Evolutionary conservation across 1,140 invertebrate species (phyloP), one percentile per base, ranked within the genome.

Genomic region (Plodia interpunctella): DNA sequence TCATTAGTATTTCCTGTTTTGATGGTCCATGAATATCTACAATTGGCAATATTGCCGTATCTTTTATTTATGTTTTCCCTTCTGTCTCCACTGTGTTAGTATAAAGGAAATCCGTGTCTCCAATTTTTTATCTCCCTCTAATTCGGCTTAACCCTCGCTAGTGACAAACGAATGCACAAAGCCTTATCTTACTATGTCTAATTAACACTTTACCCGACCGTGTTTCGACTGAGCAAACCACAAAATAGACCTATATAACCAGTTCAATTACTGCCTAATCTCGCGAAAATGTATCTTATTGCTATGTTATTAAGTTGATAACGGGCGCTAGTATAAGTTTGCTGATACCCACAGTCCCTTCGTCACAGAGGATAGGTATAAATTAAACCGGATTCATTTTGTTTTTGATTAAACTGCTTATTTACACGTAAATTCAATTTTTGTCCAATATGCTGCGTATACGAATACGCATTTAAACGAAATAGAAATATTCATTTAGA

Each of bases 301-400:
- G 13, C n/a, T 17, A 20, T 53, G n/a, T 21, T 53, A 53, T 13
- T n/a, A n/a, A 17, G 21, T 13, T n/a, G n/a, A 3, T 11, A 0
- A 5, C n/a, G 19, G 13, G 11, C 10, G 20, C 9, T 21, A 25
- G 10, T 44, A 17, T 15, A 44, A 15, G n/a, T 44, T 44, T 44
- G 38, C 15, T 44, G 38, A 44, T 44, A 44, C 38, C 13, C 15
- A 15, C 2, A 44, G 38, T 44, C 21, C 51, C 51, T 25, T 53
- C 51, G 51, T 53, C 51, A 53, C 51, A 53, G 20, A n/a, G 51
- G 21, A 8, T 25, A n/a, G 21, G 51, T 53, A 53, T 53, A 53
- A 53, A 53, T 53, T 53, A 53, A 53, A 25, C 11, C n/a, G 51
- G 51, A 25, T 53, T 53, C 25, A 53, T 53, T 53, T 53, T 53